A percentile compares a stretch with the other conserved stretches of the same genome.
Conservation (phyloP, 2,113 vertebrate genomes). For the Grammomys dolichurus region DNA sequence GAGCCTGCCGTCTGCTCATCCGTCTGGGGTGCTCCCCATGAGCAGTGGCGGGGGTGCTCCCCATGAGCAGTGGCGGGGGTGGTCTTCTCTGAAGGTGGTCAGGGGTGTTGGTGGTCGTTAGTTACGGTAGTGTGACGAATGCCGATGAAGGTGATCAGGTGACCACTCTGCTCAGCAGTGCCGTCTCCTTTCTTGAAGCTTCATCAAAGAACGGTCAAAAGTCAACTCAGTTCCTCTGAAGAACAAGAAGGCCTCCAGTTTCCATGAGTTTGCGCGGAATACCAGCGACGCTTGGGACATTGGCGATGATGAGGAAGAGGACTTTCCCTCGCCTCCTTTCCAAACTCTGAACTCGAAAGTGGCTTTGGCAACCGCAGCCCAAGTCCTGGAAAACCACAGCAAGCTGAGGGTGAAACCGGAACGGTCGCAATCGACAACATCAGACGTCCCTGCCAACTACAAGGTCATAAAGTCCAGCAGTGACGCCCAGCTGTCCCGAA, state of each 20-base stretch:
- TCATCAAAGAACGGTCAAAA: constrained; percentile 93
- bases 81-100: not conserved
- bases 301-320: constrained; percentile 93
- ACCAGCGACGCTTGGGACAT: constrained; percentile 98
- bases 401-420: constrained; percentile 86
- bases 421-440: constrained; percentile 77
- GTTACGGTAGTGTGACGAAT: not conserved
- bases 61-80: not conserved
- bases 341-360: constrained; percentile 88
- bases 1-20: not conserved
- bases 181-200: constrained; percentile 86
- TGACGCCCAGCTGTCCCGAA: constrained; percentile 91
- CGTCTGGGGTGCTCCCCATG: not conserved
- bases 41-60: not conserved
- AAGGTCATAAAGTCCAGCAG: constrained; percentile 94
- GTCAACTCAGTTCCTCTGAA: constrained; percentile 89
- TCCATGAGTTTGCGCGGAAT: constrained; percentile 96
- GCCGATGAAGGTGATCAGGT: not conserved
- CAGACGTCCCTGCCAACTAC: constrained; percentile 86
- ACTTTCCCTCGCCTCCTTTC: constrained; percentile 85
- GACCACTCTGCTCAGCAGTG: not conserved
- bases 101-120: not conserved
- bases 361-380: constrained; percentile 84
- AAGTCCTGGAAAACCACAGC: constrained; percentile 85
- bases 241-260: constrained; percentile 95